A percentile compares a stretch with the other conserved stretches of the same genome.
Evolutionary conservation across 2,113 vertebrate species (phyloP).

Genomic region (Chaetorhynchus papuensis): DNA sequence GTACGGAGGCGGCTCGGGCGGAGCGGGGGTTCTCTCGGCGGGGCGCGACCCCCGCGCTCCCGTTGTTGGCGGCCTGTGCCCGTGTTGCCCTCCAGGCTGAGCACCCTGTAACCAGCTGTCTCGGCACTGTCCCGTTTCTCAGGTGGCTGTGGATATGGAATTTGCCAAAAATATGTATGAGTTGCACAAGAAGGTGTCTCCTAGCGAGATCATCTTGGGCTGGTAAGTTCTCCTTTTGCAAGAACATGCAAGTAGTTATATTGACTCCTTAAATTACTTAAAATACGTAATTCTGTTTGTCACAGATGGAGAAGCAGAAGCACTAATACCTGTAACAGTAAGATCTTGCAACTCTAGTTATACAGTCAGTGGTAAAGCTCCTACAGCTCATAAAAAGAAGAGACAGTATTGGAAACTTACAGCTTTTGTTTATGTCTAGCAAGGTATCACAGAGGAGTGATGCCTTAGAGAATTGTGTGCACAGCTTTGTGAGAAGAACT

Average conservation of each 20-base stretch:
- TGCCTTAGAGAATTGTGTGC: not conserved
- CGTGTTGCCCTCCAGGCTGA: rapidly evolving
- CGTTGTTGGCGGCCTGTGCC: not conserved
- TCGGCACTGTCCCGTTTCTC: not conserved
- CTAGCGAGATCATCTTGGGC: conserved; percentile 93
- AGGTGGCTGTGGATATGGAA: conserved; percentile 99
- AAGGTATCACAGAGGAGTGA: not conserved
- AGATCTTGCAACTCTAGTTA: not conserved
- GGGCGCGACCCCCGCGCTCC: not conserved
- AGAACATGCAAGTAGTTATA: not conserved
- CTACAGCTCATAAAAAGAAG: not conserved
- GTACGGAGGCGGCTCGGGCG: conserved; percentile 59
- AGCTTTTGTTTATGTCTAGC: not conserved
- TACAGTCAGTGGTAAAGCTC: not conserved
- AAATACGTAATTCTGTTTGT: not conserved
- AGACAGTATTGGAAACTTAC: rapidly evolving
- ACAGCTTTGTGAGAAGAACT: not conserved
- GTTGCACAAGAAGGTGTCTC: conserved; percentile 94
- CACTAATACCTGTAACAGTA: not conserved
- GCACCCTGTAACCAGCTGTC: not conserved
- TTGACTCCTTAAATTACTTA: not conserved
- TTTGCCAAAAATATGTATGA: conserved; percentile 99
- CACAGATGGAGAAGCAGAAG: not conserved
- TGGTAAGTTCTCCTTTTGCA: conserved; percentile 76
- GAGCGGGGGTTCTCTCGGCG: not conserved